phyloP scores from a whole-genome alignment of 2,797 vertebrate species.

The Tympanoctomys barrerae region DNA sequence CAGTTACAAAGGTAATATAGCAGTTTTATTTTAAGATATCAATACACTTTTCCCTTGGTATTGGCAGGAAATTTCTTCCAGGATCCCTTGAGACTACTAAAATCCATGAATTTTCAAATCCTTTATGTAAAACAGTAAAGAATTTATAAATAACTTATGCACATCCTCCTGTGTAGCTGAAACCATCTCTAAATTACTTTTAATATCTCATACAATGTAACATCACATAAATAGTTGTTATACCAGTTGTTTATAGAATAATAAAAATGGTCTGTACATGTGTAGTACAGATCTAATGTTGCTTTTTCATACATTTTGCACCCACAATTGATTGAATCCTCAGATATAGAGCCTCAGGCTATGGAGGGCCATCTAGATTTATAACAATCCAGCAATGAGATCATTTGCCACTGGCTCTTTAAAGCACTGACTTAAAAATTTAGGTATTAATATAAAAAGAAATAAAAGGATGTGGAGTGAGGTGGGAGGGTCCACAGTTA shows the following conservation, averaged over 20 bases:
- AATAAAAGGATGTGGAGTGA: neutral
- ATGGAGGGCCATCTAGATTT: neutral
- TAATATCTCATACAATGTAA: neutral
- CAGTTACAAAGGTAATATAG: neutral
- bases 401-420: slow-evolving; percentile 5
- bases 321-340: neutral
- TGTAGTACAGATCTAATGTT: neutral
- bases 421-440: neutral
- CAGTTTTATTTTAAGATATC: slow-evolving; percentile 16
- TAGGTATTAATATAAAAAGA: slow-evolving; percentile 43
- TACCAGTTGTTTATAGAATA: neutral
- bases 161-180: neutral
- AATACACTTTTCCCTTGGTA: neutral
- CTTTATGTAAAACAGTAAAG: too few species aligned
- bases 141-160: neutral
- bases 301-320: neutral
- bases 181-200: neutral
- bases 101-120: neutral
- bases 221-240: neutral
- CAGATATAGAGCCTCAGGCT: neutral
- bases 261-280: neutral
- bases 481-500: neutral
- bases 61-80: neutral
- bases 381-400: neutral
- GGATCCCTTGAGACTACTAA: neutral